Conservation (phyloP, 2,113 vertebrate species). For the Mesitornis unicolor region DNA sequence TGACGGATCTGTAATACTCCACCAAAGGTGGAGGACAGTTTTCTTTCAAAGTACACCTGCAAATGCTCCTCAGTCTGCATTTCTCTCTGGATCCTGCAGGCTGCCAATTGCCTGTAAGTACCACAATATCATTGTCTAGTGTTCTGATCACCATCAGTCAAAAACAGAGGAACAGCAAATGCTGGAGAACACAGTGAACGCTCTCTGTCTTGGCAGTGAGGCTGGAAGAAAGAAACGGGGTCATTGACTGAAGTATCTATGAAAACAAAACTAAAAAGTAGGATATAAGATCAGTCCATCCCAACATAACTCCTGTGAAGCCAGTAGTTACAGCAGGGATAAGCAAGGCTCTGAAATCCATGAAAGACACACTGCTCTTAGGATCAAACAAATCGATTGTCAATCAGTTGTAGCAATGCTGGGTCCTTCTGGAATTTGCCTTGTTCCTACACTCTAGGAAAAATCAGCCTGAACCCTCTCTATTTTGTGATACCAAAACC, state of each 20-base stretch:
- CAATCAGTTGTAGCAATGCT: not conserved
- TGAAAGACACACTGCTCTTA: not conserved
- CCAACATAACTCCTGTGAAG: not conserved
- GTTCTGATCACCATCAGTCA: not conserved
- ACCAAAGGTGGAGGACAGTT: not conserved
- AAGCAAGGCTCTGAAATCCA: not conserved
- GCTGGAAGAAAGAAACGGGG: not conserved
- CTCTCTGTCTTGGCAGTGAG: not conserved
- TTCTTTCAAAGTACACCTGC: slow-evolving; percentile 41
- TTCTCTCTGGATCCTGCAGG: slow-evolving; percentile 4
- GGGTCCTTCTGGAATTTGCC: not conserved
- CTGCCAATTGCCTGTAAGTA: not conserved
- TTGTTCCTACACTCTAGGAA: not conserved
- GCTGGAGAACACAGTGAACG: not conserved
- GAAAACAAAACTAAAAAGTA: not conserved
- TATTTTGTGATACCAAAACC: not conserved
- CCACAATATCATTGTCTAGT: not conserved
- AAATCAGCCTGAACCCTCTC: not conserved
- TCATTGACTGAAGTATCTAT: not conserved
- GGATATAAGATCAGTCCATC: not conserved
- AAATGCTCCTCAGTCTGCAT: slow-evolving; percentile 68
- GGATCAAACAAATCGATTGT: not conserved
- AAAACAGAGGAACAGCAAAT: not conserved
- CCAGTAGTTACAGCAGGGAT: not conserved
- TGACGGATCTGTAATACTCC: not conserved